A percentile compares a stretch with the other conserved stretches of the same genome.
Conservation (phyloP, 2,113 vertebrate species). For the Calypte anna region DNA sequence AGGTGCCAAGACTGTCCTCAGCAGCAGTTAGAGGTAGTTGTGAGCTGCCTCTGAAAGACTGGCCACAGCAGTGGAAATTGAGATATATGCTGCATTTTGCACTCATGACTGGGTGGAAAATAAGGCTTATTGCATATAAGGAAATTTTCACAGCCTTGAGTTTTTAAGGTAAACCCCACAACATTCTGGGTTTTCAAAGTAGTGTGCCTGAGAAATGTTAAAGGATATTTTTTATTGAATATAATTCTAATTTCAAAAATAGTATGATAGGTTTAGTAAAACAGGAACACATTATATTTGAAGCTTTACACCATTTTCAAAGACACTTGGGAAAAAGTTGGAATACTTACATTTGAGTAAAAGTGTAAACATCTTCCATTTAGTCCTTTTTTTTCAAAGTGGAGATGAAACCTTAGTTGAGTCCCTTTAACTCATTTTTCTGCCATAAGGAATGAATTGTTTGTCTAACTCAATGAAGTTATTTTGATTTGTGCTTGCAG, state of each 20-base stretch:
- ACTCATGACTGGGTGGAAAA: neutral
- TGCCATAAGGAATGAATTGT: neutral
- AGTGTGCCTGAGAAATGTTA: neutral
- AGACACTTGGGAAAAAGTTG: neutral
- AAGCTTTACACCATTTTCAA: neutral
- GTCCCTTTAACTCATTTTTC: neutral
- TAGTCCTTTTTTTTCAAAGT: neutral
- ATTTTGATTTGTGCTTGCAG: neutral
- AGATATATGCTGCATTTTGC: neutral
- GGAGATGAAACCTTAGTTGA: neutral
- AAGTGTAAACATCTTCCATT: neutral
- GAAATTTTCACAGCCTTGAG: neutral
- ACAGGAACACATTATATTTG: neutral
- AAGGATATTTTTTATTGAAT: neutral
- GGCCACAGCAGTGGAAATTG: neutral
- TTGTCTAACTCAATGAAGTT: neutral
- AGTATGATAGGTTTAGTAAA: rapidly evolving
- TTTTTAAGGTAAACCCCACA: neutral
- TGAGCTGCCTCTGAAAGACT: neutral
- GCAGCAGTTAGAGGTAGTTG: neutral
- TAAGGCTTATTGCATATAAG: neutral
- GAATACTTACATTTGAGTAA: neutral
- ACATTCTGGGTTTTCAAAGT: neutral
- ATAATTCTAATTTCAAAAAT: neutral
- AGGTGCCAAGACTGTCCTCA: neutral